Evolutionary conservation across 2,797 vertebrate genomes (phyloP).

Genomic region (Apogon talboti): DNA sequence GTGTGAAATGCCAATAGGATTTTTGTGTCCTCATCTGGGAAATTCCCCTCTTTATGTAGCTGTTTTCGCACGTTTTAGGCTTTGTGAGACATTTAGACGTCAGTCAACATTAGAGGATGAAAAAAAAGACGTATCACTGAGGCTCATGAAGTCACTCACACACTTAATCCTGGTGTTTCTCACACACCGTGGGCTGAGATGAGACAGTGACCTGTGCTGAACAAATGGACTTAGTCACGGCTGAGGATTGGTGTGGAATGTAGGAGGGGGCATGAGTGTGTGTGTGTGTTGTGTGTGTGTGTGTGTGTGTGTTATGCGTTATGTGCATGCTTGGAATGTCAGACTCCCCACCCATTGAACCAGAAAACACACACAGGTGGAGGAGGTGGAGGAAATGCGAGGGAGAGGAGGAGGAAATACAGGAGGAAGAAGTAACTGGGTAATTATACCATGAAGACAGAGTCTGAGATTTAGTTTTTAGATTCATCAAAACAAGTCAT

Average conservation of each 20-base stretch:
- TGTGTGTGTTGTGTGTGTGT: conserved; percentile 38
- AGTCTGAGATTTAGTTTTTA: too few relatives aligned
- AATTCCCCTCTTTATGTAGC: background rate
- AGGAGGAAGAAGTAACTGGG: conserved; percentile 24
- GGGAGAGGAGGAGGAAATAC: conserved; percentile 28
- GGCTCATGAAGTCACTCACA: conserved; percentile 17
- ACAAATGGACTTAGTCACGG: conserved; percentile 86
- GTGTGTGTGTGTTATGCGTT: conserved; percentile 18
- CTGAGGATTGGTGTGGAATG: conserved; percentile 84
- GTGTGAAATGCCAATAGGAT: background rate
- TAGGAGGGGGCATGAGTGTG: conserved; percentile 59
- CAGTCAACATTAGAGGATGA: conserved; percentile 28
- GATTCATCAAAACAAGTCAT: too few relatives aligned
- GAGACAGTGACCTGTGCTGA: conserved; percentile 82
- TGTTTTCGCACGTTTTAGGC: background rate
- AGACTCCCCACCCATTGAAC: conserved; percentile 70
- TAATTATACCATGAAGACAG: background rate
- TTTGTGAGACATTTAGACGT: conserved; percentile 40
- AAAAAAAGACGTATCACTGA: conserved; percentile 18
- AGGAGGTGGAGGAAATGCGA: conserved; percentile 61
- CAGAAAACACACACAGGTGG: conserved; percentile 74
- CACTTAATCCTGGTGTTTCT: conserved; percentile 24
- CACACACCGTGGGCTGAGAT: conserved; percentile 47
- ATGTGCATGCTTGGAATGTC: conserved; percentile 71
- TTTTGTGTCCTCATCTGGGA: conserved; percentile 12